These are phyloP conservation scores for Hofmannophila pseudospretella DNA, from an alignment of 2,888 invertebrate genomes.

Conservation along the genomic window DNA sequence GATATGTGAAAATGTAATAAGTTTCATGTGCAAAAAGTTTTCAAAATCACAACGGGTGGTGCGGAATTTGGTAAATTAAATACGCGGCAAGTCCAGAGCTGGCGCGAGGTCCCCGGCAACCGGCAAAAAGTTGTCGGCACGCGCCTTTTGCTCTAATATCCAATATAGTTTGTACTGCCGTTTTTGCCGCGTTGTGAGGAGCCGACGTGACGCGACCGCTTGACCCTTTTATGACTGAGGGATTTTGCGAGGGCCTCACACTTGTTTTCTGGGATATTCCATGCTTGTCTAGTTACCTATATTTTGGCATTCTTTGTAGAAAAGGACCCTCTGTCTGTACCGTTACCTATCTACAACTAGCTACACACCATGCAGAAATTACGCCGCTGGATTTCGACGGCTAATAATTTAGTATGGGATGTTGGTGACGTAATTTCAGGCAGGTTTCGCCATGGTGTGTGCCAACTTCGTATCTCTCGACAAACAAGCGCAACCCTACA, in stretches of 20 bases:
- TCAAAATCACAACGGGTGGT: conserved; percentile 11
- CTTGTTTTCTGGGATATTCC: conserved; percentile 1
- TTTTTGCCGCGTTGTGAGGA: conserved; percentile 49
- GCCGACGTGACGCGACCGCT: conserved; percentile 59
- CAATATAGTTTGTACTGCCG: conserved; percentile 66
- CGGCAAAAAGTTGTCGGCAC: conserved; percentile 59
- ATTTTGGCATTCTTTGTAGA: too few relatives aligned
- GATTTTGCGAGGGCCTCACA: conserved; percentile 41
- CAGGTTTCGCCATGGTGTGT: too few relatives aligned
- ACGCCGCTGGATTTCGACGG: too few relatives aligned
- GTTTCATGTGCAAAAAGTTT: conserved; percentile 9
- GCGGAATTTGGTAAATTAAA: conserved; percentile 48
- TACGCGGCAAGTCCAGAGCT: conserved; percentile 33
- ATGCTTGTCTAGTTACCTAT: too few relatives aligned
- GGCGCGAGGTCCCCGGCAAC: conserved; percentile 24
- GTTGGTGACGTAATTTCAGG: too few relatives aligned
- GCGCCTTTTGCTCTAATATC: conserved; percentile 72
- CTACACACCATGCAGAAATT: too few relatives aligned
- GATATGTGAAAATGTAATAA: conserved; percentile 9
- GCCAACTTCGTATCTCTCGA: too few relatives aligned
- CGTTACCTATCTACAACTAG: too few relatives aligned
- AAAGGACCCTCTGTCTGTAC: too few relatives aligned
- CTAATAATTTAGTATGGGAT: too few relatives aligned
- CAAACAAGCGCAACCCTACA: too few relatives aligned
- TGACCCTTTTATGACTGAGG: conserved; percentile 68